phyloP scores from a whole-genome alignment of 1,140 invertebrate genomes.

The Ostrea edulis region DNA sequence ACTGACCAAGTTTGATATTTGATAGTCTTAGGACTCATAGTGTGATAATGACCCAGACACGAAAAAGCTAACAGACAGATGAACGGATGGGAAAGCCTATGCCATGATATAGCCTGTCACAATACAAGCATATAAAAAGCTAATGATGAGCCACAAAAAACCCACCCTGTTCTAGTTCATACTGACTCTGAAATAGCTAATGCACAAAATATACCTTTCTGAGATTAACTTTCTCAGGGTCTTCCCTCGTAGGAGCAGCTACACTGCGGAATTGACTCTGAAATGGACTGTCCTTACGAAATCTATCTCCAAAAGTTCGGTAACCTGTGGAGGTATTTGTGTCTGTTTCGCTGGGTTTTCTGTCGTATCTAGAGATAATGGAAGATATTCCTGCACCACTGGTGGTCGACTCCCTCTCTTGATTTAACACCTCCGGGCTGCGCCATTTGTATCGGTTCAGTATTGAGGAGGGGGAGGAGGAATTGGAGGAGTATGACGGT shows the following conservation, averaged over 20 bases:
- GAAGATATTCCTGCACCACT: conserved; percentile 29
- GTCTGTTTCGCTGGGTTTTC: conserved; percentile 40
- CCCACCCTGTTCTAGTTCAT: too few relatives aligned
- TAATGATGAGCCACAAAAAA: too few relatives aligned
- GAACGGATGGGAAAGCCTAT: too few relatives aligned
- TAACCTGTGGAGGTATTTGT: conserved; percentile 27
- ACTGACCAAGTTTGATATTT: too few relatives aligned
- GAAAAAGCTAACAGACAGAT: too few relatives aligned
- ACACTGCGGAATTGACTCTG: conserved; percentile 23
- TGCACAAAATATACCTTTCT: not conserved
- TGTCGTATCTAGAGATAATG: conserved; percentile 35
- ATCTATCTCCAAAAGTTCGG: conserved; percentile 34
- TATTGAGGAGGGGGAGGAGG: conserved; percentile 43
- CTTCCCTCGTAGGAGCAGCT: conserved; percentile 33
- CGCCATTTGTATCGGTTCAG: conserved; percentile 45
- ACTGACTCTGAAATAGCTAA: too few relatives aligned
- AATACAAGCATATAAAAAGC: too few relatives aligned
- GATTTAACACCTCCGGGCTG: conserved; percentile 35
- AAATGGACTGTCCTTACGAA: conserved; percentile 17
- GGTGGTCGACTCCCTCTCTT: conserved; percentile 41
- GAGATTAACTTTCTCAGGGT: conserved; percentile 31
- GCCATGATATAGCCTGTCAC: too few relatives aligned
- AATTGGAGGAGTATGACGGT: conserved; percentile 30
- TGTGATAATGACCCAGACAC: too few relatives aligned
- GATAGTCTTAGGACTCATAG: too few relatives aligned